A percentile compares a stretch with the other conserved stretches of the same genome.
Conservation (phyloP, 2,797 vertebrate genomes). For the Propithecus perrieri region DNA sequence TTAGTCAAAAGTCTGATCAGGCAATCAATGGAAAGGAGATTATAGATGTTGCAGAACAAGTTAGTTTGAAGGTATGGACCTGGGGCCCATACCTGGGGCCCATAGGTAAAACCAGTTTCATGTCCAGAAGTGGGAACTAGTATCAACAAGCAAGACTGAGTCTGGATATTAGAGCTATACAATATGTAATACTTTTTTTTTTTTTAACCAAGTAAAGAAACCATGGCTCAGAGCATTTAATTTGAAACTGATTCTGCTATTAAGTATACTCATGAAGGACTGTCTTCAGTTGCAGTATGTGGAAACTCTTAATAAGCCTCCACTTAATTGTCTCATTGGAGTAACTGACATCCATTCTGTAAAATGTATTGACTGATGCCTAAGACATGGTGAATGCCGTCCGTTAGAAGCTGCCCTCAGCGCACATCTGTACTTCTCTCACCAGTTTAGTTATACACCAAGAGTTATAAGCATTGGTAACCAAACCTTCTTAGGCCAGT, state of each 20-base stretch:
- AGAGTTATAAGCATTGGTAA: background rate
- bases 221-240: background rate
- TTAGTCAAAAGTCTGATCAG: background rate
- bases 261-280: background rate
- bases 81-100: too few relatives aligned
- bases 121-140: background rate
- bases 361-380: background rate
- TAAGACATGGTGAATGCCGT: background rate
- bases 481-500: constrained; percentile 18
- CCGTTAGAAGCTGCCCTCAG: background rate
- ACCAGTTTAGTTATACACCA: background rate
- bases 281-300: background rate
- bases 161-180: background rate
- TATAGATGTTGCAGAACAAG: background rate
- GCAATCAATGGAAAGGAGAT: background rate
- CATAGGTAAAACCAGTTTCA: background rate
- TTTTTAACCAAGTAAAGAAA: background rate
- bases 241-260: constrained; percentile 32
- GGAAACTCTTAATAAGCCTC: background rate
- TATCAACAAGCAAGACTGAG: background rate
- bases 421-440: background rate
- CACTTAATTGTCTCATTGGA: background rate
- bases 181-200: background rate
- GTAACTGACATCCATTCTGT: background rate
- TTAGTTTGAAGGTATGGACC: background rate